Evolutionary conservation across 1,140 invertebrate species (phyloP), one percentile per base, ranked within the genome.

Genomic region (Bombus huntii): DNA sequence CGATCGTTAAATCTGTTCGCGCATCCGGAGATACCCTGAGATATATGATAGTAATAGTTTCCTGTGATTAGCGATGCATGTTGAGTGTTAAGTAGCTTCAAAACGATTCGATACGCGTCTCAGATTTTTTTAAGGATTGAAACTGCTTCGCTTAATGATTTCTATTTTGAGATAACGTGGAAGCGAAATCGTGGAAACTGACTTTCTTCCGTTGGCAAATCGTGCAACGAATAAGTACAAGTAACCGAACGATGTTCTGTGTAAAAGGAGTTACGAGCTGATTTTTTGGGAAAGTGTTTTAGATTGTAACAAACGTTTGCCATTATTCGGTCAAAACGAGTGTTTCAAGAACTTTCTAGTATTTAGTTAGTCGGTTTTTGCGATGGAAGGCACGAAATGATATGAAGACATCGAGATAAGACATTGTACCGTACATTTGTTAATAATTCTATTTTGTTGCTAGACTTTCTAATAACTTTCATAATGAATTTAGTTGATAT

Each of bases 1-100:
- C 9, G 65, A 74, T 57, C 71, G 81, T 83, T 53, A 47, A 22
- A 53, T 18, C 57, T 75, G 59, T 65, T 53, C 53, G 31, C 72
- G 34, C 59, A 44, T 37, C 72, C 25, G n/a, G 71, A 68, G 79
- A 74, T 44, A 53, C n/a, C 13, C 65, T 59, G 74, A 37, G 66
- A 70, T 71, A 44, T 39, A 59, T 59, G 65, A 71, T 12, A 37
- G 34, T 47, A 71, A 59, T 28, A 57, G 57, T 28, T 39, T 53
- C 42, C 42, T 18, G 57, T 25, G 83, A 80, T 80, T 39, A 57
- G 6, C 22, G 25, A 42, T 9, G 22, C 31, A 22, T 31, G 22
- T 3, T 34, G 39, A 57, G 53, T 34, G 37, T 1, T 31, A 44
- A 25, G 18, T 53, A 53, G 1, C 47, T n/a, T 34, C 25, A 8